Conservation (phyloP, 2,113 vertebrate genomes). For the Notarius lentiginosus region DNA sequence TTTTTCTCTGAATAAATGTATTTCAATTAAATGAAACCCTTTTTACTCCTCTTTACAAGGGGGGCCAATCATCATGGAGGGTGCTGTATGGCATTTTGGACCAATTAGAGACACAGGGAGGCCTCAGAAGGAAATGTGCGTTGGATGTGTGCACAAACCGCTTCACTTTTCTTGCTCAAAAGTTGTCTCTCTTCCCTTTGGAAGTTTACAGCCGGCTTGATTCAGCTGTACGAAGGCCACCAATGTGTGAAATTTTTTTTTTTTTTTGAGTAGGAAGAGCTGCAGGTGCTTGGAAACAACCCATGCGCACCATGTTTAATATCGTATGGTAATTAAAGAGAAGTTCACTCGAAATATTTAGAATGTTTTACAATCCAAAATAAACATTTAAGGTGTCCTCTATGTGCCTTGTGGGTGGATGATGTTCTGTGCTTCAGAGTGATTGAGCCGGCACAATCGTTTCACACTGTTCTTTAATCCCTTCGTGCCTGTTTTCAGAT, state of each 20-base stretch:
- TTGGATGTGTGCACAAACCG: too few species aligned
- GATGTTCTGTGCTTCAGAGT: neutral
- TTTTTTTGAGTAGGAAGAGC: too few species aligned
- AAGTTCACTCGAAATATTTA: neutral
- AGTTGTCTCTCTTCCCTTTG: neutral
- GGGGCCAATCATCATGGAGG: too few species aligned
- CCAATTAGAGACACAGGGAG: neutral
- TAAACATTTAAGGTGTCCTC: neutral
- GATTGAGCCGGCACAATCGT: neutral
- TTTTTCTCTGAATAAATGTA: too few species aligned
- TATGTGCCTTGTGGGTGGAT: neutral
- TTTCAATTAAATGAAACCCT: too few species aligned
- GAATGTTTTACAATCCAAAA: neutral
- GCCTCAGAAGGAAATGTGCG: neutral
- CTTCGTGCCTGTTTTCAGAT: constrained; percentile 74
- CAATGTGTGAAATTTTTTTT: neutral
- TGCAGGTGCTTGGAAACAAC: neutral
- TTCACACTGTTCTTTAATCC: neutral
- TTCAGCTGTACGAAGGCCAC: neutral
- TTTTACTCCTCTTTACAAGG: too few species aligned
- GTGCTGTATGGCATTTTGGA: neutral
- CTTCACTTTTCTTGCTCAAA: neutral
- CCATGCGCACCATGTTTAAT: neutral
- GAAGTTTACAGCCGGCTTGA: neutral
- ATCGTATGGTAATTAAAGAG: neutral